Evolutionary conservation across 1,140 invertebrate genomes (phyloP), one percentile per base, ranked within the genome.

Genomic region (Bradysia coprophila): DNA sequence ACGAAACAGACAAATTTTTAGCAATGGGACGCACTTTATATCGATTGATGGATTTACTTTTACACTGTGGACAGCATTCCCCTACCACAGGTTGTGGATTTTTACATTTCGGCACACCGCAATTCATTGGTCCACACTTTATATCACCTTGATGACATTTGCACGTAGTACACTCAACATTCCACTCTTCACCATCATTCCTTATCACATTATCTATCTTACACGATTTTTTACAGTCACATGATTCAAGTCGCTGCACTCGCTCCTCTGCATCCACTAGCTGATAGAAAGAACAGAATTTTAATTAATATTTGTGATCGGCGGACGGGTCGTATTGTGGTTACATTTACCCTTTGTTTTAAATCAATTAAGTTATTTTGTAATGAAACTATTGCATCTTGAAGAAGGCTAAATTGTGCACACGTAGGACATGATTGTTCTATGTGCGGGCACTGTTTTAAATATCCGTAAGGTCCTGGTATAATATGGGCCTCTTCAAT

Each of bases 211-310:
- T 81, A 59, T 90, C 89, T 39, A 76, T 69, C 49, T 69, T 68
- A 66, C 87, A 93, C 32, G 81, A 84, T 61, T 85, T 85, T 61
- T 81, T 76, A 65, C 87, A 91, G 62, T 91, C 84, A 65, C 87
- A 93, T 55, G 84, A 74, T 63, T 90, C 83, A 49, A 90, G 67
- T 51, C 71, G 70, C 52, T 69, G 66, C 59, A 90, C 71, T 45
- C 79, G 71, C 50, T 72, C 69, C 61, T 89, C 83, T 47, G 80
- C 73, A 54, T 69, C 71, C 55, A 71, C 73, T 63, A 89, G 69
- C 85, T 91, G 65, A 9, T 51, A 56, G n/a, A n/a, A n/a, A n/a
- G n/a, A n/a, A n/a, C n/a, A n/a, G n/a, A n/a, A n/a, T n/a, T n/a
- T n/a, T n/a, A n/a, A n/a, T n/a, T n/a, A n/a, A n/a, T n/a, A n/a